Evolutionary conservation across 2,888 invertebrate species (phyloP).

Genomic region (Chaetoderma sp.): DNA sequence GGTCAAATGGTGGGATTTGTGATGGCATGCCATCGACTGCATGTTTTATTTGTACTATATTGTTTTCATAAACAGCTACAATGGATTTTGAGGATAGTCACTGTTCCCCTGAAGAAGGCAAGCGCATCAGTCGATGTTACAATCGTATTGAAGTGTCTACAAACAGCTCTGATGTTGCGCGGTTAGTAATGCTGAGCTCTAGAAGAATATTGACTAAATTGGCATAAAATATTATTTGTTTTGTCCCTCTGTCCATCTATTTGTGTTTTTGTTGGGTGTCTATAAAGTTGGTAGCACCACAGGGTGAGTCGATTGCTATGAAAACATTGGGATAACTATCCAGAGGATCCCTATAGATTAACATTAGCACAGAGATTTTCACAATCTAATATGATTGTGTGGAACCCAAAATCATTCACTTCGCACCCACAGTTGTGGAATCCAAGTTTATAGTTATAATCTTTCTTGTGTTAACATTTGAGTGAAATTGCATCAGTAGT

Average conservation of each 20-base stretch:
- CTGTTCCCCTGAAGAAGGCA: constrained; percentile 48
- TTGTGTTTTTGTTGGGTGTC: neutral
- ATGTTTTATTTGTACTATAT: too few relatives aligned
- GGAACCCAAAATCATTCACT: too few relatives aligned
- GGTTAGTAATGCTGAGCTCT: constrained; percentile 35
- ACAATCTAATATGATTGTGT: too few relatives aligned
- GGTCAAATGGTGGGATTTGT: too few relatives aligned
- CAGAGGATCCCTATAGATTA: neutral
- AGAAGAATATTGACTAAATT: neutral
- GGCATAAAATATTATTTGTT: too few relatives aligned
- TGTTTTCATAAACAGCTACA: neutral
- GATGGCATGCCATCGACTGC: too few relatives aligned
- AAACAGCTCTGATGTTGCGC: constrained; percentile 59
- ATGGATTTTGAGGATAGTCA: neutral
- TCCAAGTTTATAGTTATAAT: too few relatives aligned
- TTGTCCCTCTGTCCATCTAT: neutral
- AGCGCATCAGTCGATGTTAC: constrained; percentile 59
- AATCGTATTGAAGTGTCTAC: constrained; percentile 63
- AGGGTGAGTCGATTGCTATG: neutral
- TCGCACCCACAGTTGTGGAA: too few relatives aligned
- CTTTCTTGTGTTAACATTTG: too few relatives aligned
- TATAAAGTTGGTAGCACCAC: neutral
- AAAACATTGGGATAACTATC: neutral
- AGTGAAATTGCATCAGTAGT: too few relatives aligned
- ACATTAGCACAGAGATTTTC: too few relatives aligned